These are phyloP conservation scores for Muschampia plurimacula DNA, from an alignment of 2,888 invertebrate species.

Conservation along the genomic window DNA sequence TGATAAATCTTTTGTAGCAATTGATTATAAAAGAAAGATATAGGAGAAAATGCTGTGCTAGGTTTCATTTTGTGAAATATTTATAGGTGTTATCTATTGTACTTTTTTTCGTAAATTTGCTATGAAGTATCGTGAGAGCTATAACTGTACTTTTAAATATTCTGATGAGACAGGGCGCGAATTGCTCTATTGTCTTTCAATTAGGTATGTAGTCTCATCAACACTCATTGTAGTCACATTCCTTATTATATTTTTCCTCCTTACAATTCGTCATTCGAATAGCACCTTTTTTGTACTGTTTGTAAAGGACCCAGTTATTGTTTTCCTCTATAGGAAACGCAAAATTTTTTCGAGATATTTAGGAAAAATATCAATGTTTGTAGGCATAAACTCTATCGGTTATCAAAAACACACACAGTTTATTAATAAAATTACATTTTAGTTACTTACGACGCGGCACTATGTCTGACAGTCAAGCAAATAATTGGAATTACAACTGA, in stretches of 20 bases:
- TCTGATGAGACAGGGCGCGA: neutral
- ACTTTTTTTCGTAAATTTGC: neutral
- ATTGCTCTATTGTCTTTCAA: neutral
- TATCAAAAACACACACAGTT: neutral
- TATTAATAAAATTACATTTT: constrained; percentile 28
- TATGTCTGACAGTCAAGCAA: neutral
- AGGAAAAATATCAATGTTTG: too few species aligned
- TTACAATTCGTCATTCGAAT: neutral
- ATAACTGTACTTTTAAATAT: neutral
- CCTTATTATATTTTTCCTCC: neutral
- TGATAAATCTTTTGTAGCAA: too few species aligned
- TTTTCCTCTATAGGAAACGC: neutral
- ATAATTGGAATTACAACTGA: constrained; percentile 19
- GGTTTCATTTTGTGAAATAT: neutral
- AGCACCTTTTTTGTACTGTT: neutral
- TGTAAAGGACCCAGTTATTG: neutral
- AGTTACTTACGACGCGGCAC: constrained; percentile 26
- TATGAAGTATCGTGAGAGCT: neutral
- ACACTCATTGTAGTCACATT: neutral
- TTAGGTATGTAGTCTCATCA: neutral
- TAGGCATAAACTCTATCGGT: neutral
- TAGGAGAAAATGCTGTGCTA: too few species aligned
- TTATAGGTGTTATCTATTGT: neutral
- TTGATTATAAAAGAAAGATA: too few species aligned
- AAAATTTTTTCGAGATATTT: neutral